Evolutionary conservation across 2,113 vertebrate species (phyloP).

Genomic region (Ictidomys tridecemlineatus): DNA sequence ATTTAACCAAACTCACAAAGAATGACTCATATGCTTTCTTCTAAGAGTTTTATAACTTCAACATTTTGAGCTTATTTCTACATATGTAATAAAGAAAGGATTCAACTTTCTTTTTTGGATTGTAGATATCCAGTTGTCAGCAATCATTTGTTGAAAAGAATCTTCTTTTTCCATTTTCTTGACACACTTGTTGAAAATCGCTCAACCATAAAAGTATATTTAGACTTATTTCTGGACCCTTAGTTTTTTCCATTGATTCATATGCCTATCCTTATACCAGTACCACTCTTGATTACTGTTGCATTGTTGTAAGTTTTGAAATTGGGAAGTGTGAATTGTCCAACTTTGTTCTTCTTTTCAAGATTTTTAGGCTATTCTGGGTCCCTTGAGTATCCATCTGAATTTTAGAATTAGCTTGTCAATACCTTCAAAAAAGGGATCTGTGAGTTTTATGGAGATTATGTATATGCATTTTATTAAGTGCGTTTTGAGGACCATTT

Average conservation of each 20-base stretch:
- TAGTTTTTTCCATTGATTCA: background rate
- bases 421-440: background rate
- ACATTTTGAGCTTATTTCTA: slow-evolving; percentile 22
- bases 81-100: slow-evolving; percentile 1
- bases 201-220: background rate
- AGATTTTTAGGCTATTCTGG: background rate
- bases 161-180: slow-evolving; percentile 51
- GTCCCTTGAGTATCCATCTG: background rate
- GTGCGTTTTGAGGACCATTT: background rate
- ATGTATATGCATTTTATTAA: background rate
- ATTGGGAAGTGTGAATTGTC: background rate
- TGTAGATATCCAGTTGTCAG: background rate
- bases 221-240: background rate
- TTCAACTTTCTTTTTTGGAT: background rate
- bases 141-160: background rate
- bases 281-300: slow-evolving; percentile 1
- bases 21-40: slow-evolving; percentile 5
- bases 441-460: background rate
- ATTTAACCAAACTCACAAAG: background rate
- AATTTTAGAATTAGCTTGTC: slow-evolving; percentile 30
- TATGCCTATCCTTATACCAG: background rate
- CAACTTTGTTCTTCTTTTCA: background rate
- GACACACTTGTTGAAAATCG: background rate
- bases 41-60: slow-evolving; percentile 18
- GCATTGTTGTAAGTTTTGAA: slow-evolving; percentile 19